phyloP scores from a whole-genome alignment of 2,113 vertebrate species.

The Pogonocichla stellata region DNA sequence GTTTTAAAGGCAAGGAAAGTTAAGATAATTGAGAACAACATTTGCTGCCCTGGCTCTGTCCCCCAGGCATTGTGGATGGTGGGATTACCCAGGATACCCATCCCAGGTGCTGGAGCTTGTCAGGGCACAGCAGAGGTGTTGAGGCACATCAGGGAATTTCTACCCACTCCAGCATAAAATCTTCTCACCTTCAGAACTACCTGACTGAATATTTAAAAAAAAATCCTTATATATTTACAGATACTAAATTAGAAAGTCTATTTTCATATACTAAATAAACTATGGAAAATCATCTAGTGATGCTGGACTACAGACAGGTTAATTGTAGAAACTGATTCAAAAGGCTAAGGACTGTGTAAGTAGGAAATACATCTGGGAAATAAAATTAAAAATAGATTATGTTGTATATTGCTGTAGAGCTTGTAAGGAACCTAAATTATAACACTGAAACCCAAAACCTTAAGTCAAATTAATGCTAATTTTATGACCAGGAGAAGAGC shows the following conservation, averaged over 20 bases:
- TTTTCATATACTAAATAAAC: neutral
- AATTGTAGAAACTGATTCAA: neutral
- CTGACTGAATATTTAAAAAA: neutral
- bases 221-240: too few relatives aligned
- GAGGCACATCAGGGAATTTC: neutral
- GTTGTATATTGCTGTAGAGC: neutral
- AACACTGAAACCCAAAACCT: neutral
- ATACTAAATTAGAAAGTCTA: neutral
- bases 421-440: neutral
- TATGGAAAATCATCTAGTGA: neutral
- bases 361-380: neutral
- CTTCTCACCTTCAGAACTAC: neutral
- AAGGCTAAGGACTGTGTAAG: neutral
- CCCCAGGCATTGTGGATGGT: accelerated
- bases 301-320: neutral
- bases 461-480: neutral
- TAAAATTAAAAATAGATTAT: neutral
- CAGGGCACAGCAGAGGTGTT: neutral
- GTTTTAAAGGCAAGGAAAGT: neutral
- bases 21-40: neutral
- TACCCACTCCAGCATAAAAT: neutral
- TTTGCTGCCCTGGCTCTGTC: neutral
- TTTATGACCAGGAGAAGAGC: neutral
- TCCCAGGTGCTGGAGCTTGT: neutral
- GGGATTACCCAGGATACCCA: neutral